Evolutionary conservation across 53 echinoderm and acorn worm genomes (phyloP).

Genomic region (Echinometra lucunter): DNA sequence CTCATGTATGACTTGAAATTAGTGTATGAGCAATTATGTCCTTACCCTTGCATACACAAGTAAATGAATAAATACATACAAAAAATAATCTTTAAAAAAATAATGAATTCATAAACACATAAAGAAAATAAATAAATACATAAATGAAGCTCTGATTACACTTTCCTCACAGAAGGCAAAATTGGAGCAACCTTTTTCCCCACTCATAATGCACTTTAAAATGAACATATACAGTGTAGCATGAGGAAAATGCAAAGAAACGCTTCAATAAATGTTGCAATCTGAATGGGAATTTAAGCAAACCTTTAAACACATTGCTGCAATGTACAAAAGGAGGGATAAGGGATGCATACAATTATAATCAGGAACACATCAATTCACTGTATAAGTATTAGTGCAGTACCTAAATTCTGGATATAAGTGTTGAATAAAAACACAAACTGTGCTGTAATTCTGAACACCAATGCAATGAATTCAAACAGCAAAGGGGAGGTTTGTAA

Average conservation of each 20-base stretch:
- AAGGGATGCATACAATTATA: not conserved
- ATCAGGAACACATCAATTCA: slow-evolving; percentile 3
- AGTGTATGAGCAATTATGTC: not conserved
- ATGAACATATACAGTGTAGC: slow-evolving; percentile 24
- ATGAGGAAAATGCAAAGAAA: not conserved
- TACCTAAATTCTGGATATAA: not conserved
- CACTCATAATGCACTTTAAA: not conserved
- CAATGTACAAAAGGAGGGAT: not conserved
- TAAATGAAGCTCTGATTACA: too few species aligned
- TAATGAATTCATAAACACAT: too few species aligned
- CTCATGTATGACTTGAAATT: not conserved
- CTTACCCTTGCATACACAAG: not conserved
- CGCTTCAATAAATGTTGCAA: not conserved
- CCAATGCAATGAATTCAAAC: slow-evolving; percentile 51
- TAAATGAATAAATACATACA: too few species aligned
- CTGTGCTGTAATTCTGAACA: slow-evolving; percentile 58
- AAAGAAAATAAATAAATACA: too few species aligned
- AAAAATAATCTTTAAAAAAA: too few species aligned
- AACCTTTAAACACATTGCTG: not conserved
- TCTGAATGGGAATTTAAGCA: not conserved
- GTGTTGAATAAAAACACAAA: slow-evolving; percentile 44
- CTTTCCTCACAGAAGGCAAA: not conserved
- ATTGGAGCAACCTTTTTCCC: not conserved
- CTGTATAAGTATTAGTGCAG: slow-evolving; percentile 44
- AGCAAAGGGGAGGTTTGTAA: slow-evolving; percentile 27